Evolutionary conservation across 2,113 vertebrate genomes (phyloP).

Genomic region (Crypturellus undulatus): DNA sequence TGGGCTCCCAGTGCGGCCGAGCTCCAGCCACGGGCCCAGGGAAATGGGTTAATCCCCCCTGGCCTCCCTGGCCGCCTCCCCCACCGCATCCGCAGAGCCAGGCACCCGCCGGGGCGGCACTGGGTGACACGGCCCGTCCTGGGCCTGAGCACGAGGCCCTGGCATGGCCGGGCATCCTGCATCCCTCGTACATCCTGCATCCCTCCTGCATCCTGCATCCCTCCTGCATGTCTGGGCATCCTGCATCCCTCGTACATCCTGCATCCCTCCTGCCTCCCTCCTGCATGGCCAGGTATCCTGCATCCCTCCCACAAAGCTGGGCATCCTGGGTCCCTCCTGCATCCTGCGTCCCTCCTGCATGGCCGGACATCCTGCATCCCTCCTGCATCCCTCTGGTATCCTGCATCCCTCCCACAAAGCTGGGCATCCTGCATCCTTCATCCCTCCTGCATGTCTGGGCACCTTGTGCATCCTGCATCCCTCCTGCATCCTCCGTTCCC

Average conservation of each 20-base stretch:
- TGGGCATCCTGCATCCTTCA: fast-evolving
- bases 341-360: too few relatives aligned
- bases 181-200: background rate
- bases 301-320: too few relatives aligned
- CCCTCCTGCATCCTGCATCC: too few relatives aligned
- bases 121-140: background rate
- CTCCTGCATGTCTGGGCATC: too few relatives aligned
- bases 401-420: background rate
- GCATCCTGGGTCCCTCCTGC: too few relatives aligned
- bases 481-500: fast-evolving
- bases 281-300: background rate
- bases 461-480: background rate
- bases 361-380: background rate
- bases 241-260: too few relatives aligned
- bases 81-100: fast-evolving
- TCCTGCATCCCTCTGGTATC: background rate
- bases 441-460: too few relatives aligned
- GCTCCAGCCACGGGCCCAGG: background rate
- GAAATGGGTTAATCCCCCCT: conserved; percentile 52
- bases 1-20: fast-evolving
- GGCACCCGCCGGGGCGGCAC: background rate
- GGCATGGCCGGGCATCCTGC: fast-evolving
- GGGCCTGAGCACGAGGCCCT: background rate
- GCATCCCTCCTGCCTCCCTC: too few relatives aligned
- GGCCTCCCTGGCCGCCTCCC: background rate